Conservation (phyloP, 2,888 invertebrate species). For the Andricus quercusramuli region DNA sequence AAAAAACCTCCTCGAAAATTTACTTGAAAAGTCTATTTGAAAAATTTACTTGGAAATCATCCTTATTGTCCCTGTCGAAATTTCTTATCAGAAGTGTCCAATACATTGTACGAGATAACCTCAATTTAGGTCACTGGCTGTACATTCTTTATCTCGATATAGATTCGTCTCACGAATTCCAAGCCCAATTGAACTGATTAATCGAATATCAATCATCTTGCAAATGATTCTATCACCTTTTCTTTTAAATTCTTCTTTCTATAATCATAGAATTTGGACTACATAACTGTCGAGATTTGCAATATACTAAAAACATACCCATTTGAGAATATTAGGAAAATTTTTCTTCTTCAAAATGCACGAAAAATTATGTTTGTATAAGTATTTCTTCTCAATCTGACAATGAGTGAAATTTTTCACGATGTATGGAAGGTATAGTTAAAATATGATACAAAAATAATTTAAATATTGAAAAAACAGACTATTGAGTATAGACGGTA, state of each 20-base stretch:
- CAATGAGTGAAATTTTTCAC: background rate
- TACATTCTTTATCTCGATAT: slow-evolving; percentile 22
- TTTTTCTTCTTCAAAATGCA: background rate
- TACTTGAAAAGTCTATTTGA: background rate
- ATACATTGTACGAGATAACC: slow-evolving; percentile 22
- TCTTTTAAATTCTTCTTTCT: background rate
- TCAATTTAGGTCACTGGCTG: slow-evolving; percentile 28
- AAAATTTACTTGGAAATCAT: background rate
- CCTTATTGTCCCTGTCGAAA: background rate
- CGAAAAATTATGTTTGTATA: background rate
- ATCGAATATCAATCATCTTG: slow-evolving; percentile 18
- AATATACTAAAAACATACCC: background rate
- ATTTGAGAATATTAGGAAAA: background rate
- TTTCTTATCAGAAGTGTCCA: slow-evolving; percentile 26
- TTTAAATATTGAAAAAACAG: background rate
- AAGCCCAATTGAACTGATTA: slow-evolving; percentile 17
- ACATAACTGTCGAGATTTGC: background rate
- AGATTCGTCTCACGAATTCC: slow-evolving; percentile 31
- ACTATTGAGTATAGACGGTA: background rate
- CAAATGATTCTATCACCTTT: slow-evolving; percentile 18
- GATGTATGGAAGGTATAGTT: no score
- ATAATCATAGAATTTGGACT: background rate
- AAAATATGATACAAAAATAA: background rate
- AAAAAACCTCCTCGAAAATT: background rate
- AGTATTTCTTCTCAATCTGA: background rate